Percentiles rank a stretch among this genome's conserved stretches.
Evolutionary conservation across 23 tunicate species (phyloP).

Genomic region (Clavelina lepadiformis): DNA sequence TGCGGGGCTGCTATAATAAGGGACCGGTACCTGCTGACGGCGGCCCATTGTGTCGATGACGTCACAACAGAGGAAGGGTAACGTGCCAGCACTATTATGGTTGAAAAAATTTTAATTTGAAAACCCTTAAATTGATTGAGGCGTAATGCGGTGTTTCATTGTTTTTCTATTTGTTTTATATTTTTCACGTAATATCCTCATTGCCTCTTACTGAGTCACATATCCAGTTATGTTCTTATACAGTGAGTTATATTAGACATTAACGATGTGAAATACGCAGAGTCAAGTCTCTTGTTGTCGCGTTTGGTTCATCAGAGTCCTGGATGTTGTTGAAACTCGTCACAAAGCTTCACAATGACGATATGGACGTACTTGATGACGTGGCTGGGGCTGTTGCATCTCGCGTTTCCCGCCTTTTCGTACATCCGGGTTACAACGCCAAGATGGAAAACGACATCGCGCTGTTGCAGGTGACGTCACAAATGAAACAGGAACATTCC

Average conservation of each 20-base stretch:
- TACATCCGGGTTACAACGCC: conserved; percentile 44
- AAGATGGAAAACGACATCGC: conserved; percentile 36
- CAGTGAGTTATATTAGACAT: background rate
- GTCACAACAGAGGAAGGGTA: conserved; percentile 23
- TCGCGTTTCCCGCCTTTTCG: conserved; percentile 3
- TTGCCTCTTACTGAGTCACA: too few relatives aligned
- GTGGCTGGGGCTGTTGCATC: conserved; percentile 3
- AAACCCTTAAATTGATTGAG: too few relatives aligned
- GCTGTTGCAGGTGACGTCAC: conserved; percentile 22
- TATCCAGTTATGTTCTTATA: too few relatives aligned
- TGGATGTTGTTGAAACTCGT: conserved; percentile 22
- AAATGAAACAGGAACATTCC: background rate
- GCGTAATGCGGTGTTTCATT: too few relatives aligned
- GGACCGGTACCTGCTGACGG: conserved; percentile 34
- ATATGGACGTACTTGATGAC: conserved; percentile 1
- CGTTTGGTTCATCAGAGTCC: conserved; percentile 23
- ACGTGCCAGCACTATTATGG: too few relatives aligned
- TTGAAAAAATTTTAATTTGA: too few relatives aligned
- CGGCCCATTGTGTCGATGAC: conserved; percentile 61
- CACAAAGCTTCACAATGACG: conserved; percentile 3
- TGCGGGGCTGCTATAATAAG: conserved; percentile 64
- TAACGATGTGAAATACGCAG: background rate
- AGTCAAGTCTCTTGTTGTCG: conserved; percentile 19
- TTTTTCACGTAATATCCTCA: too few relatives aligned
- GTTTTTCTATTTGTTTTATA: too few relatives aligned